These are phyloP conservation scores for Brachirus orientalis DNA, from an alignment of 2,113 vertebrate genomes.

Conservation along the genomic window DNA sequence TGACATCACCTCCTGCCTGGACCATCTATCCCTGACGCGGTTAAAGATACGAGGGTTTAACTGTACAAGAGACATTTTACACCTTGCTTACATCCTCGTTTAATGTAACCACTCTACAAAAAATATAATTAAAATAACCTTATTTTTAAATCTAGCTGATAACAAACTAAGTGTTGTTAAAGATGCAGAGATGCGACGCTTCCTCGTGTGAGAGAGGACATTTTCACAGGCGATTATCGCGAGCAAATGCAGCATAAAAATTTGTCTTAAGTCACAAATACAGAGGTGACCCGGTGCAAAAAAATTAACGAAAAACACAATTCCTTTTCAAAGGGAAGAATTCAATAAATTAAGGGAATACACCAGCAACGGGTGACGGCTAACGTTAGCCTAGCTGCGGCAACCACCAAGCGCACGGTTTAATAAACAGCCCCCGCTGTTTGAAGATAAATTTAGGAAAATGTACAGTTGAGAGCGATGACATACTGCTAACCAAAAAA, in stretches of 20 bases:
- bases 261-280: background rate
- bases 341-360: background rate
- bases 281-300: background rate
- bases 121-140: background rate
- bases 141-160: background rate
- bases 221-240: background rate
- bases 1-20: conserved; percentile 71
- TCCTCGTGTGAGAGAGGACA: background rate
- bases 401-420: conserved; percentile 16
- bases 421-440: conserved; percentile 24
- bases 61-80: background rate
- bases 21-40: conserved; percentile 30
- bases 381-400: conserved; percentile 64
- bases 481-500: background rate
- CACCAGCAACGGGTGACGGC: conserved; percentile 4
- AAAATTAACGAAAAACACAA: background rate
- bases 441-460: background rate
- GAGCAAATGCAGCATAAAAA: background rate
- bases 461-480: background rate
- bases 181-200: background rate
- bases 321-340: background rate
- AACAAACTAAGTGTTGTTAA: background rate
- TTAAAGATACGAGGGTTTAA: conserved; percentile 54
- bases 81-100: background rate
- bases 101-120: background rate